These are phyloP conservation scores for Pocillopora meandrina DNA, from an alignment of 92 coral and sea anemone genomes.

Conservation along the genomic window DNA sequence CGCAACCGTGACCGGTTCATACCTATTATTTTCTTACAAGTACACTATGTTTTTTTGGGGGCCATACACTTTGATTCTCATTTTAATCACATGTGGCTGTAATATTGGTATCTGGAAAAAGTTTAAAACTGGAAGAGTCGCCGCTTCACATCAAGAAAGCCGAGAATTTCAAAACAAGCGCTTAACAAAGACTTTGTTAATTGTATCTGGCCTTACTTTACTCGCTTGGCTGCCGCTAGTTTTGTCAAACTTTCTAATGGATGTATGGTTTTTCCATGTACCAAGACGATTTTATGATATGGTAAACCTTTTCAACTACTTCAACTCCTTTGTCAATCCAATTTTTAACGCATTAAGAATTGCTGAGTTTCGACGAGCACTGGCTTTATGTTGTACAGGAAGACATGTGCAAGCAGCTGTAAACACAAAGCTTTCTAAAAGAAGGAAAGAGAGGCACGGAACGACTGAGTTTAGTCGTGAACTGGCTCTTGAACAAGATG, in stretches of 20 bases:
- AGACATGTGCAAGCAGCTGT: background rate
- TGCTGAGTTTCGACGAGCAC: background rate
- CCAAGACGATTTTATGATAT: background rate
- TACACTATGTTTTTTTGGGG: no score
- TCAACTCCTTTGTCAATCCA: background rate
- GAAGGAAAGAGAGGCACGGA: no score
- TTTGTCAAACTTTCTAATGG: background rate
- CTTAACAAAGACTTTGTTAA: background rate
- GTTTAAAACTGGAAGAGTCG: background rate
- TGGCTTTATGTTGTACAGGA: background rate
- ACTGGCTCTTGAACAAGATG: no score
- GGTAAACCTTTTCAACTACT: background rate
- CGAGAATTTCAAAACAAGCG: no score
- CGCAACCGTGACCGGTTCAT: no score
- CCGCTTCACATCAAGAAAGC: background rate
- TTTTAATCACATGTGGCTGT: background rate
- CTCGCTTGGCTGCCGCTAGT: background rate
- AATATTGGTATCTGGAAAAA: constrained; percentile 2
- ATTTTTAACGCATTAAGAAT: background rate
- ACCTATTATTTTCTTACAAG: no score
- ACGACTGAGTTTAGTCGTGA: no score
- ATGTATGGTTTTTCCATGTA: background rate
- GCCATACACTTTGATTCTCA: no score
- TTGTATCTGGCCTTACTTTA: background rate
- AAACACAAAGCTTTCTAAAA: no score